Conservation (phyloP, 2,888 invertebrate genomes). For the Ochlodes sylvanus region DNA sequence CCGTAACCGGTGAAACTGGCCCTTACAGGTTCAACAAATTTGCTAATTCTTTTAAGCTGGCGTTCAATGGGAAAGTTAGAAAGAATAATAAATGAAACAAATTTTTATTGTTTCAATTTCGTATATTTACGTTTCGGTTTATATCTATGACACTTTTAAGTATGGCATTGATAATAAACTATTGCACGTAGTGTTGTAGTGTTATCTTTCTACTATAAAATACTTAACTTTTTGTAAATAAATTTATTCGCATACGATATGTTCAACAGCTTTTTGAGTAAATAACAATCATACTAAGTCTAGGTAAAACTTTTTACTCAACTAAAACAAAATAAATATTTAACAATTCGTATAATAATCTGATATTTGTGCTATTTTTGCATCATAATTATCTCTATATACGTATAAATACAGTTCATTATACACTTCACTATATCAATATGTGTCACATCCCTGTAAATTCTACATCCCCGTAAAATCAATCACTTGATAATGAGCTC, state of each 20-base stretch:
- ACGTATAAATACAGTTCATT: constrained; percentile 8
- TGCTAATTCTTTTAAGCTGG: no score
- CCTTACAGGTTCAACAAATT: no score
- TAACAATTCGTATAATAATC: background rate
- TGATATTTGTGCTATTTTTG: constrained; percentile 9
- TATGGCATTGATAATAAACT: background rate
- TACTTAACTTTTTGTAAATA: background rate
- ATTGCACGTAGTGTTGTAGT: background rate
- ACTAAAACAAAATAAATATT: constrained; percentile 3
- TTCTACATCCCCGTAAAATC: constrained; percentile 15
- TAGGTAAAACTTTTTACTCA: background rate
- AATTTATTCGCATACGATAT: background rate
- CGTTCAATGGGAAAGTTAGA: no score
- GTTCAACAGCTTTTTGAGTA: background rate
- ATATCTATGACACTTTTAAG: constrained; percentile 1
- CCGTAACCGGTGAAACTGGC: no score
- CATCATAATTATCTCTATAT: background rate
- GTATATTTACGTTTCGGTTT: background rate
- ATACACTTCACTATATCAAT: constrained; percentile 3
- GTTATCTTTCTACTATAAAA: background rate
- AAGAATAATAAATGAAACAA: no score
- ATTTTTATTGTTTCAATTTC: background rate
- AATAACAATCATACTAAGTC: no score
- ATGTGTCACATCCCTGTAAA: constrained; percentile 11
- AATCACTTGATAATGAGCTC: constrained; percentile 26